Conservation (phyloP, 2,888 invertebrate species). For the Dromius quadrimaculatus region DNA sequence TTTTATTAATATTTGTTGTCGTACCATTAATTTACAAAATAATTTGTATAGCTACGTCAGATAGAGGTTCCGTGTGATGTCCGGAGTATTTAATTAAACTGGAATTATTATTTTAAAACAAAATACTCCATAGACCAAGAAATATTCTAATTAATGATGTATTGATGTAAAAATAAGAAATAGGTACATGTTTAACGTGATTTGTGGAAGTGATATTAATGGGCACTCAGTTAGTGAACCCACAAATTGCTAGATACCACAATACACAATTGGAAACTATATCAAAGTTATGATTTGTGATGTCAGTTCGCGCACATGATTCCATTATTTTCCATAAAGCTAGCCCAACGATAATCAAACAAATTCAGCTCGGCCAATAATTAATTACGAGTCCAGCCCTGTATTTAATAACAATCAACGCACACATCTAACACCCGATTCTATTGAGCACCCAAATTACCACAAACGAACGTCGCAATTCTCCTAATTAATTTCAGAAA, state of each 20-base stretch:
- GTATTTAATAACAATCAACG: constrained; percentile 37
- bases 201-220: too few species aligned
- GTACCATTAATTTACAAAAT: constrained; percentile 38
- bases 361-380: constrained; percentile 28
- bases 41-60: constrained; percentile 20
- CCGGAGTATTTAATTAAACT: constrained; percentile 30
- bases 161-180: too few species aligned
- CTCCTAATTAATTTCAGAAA: constrained; percentile 48
- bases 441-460: constrained; percentile 33
- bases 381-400: constrained; percentile 31
- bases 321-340: constrained; percentile 37
- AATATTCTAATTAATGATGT: too few species aligned
- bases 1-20: constrained; percentile 37
- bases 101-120: neutral
- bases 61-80: constrained; percentile 6
- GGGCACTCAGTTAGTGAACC: too few species aligned
- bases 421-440: constrained; percentile 35
- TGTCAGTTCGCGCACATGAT: constrained; percentile 31
- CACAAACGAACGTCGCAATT: constrained; percentile 38
- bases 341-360: constrained; percentile 34
- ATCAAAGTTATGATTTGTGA: constrained; percentile 29
- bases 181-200: too few species aligned
- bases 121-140: too few species aligned
- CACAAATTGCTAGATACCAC: too few species aligned
- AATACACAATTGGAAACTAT: constrained; percentile 22